These are phyloP conservation scores for Drosophila mojavensis DNA, from an alignment of 1,140 invertebrate genomes.

Conservation along the genomic window DNA sequence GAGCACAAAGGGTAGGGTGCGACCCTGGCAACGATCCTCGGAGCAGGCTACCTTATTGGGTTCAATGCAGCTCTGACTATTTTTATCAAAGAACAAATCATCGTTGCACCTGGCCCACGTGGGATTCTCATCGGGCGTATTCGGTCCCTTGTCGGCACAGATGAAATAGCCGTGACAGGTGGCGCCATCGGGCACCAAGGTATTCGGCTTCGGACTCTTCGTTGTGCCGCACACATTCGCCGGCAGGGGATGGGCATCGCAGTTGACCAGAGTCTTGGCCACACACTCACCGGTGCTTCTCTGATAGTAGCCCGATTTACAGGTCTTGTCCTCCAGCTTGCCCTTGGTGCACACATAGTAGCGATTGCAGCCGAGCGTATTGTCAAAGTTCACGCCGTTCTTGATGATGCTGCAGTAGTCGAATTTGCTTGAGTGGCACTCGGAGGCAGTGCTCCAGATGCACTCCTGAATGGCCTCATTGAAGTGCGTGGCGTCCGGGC, in stretches of 20 bases:
- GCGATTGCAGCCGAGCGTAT: conserved; percentile 48
- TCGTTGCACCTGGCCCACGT: conserved; percentile 48
- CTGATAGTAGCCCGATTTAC: conserved; percentile 55
- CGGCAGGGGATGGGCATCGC: conserved; percentile 67
- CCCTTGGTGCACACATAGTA: conserved; percentile 61
- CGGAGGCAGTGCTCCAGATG: conserved; percentile 37
- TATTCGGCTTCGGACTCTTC: conserved; percentile 43
- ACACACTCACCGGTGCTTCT: conserved; percentile 47
- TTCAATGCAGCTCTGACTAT: conserved; percentile 32
- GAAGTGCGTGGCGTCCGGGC: conserved; percentile 58
- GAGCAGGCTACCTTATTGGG: conserved; percentile 49
- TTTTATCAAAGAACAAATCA: conserved; percentile 62
- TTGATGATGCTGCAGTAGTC: conserved; percentile 71
- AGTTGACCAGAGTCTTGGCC: conserved; percentile 53
- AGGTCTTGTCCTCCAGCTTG: conserved; percentile 34
- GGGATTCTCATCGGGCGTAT: conserved; percentile 50
- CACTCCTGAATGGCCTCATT: conserved; percentile 57
- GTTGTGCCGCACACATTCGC: conserved; percentile 61
- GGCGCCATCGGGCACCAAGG: conserved; percentile 54
- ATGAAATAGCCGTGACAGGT: conserved; percentile 73
- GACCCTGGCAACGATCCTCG: conserved; percentile 72
- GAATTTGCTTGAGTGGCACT: conserved; percentile 41
- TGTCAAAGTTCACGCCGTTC: conserved; percentile 56
- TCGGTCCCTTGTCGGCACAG: conserved; percentile 38
- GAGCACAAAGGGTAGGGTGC: conserved; percentile 44